These are phyloP conservation scores for Ips nitidus DNA, from an alignment of 1,140 invertebrate species.

Conservation along the genomic window DNA sequence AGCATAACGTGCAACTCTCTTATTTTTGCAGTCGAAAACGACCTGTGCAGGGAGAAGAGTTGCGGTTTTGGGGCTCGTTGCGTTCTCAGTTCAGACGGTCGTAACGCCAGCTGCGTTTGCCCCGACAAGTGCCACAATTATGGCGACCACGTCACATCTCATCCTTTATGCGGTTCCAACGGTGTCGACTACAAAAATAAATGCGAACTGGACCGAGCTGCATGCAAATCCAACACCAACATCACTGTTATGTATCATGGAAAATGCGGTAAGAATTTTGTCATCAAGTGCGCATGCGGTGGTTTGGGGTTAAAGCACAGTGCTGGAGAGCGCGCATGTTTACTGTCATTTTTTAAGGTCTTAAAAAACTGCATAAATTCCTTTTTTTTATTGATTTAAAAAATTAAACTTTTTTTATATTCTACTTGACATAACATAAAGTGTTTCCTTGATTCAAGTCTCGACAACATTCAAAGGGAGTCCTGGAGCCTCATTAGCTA, in stretches of 20 bases:
- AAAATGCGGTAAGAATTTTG: slow-evolving; percentile 68
- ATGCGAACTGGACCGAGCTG: slow-evolving; percentile 78
- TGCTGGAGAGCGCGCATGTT: background rate
- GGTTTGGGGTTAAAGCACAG: background rate
- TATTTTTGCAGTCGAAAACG: slow-evolving; percentile 66
- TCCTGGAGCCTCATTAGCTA: too few relatives aligned
- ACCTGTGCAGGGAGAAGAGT: slow-evolving; percentile 73
- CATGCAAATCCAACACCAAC: slow-evolving; percentile 72
- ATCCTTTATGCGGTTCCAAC: slow-evolving; percentile 74
- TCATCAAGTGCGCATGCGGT: too few relatives aligned
- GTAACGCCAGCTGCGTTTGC: slow-evolving; percentile 72
- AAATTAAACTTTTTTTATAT: too few relatives aligned
- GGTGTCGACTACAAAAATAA: slow-evolving; percentile 73
- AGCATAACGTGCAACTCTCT: too few relatives aligned
- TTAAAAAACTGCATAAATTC: too few relatives aligned
- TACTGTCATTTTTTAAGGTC: too few relatives aligned
- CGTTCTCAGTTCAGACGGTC: slow-evolving; percentile 73
- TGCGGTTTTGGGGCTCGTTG: slow-evolving; percentile 78
- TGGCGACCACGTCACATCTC: slow-evolving; percentile 75
- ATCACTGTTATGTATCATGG: slow-evolving; percentile 85
- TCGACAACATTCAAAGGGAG: too few relatives aligned
- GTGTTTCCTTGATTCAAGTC: too few relatives aligned
- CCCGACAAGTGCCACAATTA: slow-evolving; percentile 74
- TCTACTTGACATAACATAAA: too few relatives aligned
- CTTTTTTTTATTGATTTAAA: too few relatives aligned